Conservation (phyloP, 1,140 invertebrate genomes). For the Subanguina moxae region DNA sequence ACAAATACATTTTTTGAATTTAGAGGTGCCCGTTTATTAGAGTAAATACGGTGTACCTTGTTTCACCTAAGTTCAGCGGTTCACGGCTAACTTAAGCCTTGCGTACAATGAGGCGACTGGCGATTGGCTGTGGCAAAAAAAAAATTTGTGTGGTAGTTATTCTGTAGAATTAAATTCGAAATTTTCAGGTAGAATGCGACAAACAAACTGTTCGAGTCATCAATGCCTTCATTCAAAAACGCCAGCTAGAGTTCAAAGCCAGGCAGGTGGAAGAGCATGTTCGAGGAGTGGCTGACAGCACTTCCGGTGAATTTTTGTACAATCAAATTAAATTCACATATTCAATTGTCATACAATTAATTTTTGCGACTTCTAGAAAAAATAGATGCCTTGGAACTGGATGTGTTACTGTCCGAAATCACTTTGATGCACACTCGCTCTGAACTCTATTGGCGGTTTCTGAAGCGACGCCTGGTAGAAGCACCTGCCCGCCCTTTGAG, state of each 20-base stretch:
- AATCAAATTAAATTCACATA: too few relatives aligned
- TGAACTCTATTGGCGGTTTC: slow-evolving; percentile 84
- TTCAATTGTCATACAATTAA: too few relatives aligned
- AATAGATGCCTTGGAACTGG: slow-evolving; percentile 77
- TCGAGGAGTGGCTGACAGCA: slow-evolving; percentile 7
- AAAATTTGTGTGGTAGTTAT: neutral
- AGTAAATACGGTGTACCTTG: too few relatives aligned
- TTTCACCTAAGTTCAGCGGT: too few relatives aligned
- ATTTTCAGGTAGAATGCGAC: slow-evolving; percentile 82
- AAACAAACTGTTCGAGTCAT: slow-evolving; percentile 69
- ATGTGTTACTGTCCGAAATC: slow-evolving; percentile 81
- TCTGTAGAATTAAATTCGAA: slow-evolving; percentile 46
- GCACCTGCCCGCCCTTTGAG: slow-evolving; percentile 61
- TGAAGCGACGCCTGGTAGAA: slow-evolving; percentile 72
- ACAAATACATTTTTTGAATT: too few relatives aligned
- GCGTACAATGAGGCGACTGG: too few relatives aligned
- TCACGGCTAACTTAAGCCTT: too few relatives aligned
- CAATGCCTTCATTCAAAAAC: slow-evolving; percentile 72
- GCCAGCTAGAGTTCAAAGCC: slow-evolving; percentile 59
- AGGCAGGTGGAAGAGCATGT: slow-evolving; percentile 23
- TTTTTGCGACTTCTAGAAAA: slow-evolving; percentile 38
- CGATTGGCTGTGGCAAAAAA: too few relatives aligned
- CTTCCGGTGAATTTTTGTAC: neutral
- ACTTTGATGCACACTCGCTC: slow-evolving; percentile 82
- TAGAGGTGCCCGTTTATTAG: too few relatives aligned